These are phyloP conservation scores for Melipona bicolor DNA, from an alignment of 2,888 invertebrate genomes.

Conservation along the genomic window DNA sequence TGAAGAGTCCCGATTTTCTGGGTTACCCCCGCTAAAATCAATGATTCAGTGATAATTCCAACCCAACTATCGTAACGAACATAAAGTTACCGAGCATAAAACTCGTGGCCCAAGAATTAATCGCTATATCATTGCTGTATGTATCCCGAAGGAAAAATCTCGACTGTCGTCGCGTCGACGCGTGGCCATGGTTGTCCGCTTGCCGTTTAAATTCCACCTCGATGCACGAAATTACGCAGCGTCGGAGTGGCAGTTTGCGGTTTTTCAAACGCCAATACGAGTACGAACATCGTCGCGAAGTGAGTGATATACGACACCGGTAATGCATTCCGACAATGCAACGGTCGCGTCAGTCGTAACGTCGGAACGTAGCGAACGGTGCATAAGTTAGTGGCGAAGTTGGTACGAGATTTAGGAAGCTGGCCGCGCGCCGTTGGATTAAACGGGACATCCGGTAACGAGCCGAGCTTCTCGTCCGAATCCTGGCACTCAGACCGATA, in stretches of 20 bases:
- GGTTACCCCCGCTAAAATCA: too few species aligned
- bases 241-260: constrained; percentile 1
- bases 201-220: constrained; percentile 35
- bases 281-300: constrained; percentile 15
- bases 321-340: constrained; percentile 41
- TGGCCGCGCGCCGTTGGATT: constrained; percentile 28
- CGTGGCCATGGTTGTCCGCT: background rate
- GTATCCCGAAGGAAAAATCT: background rate
- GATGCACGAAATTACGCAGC: constrained; percentile 24
- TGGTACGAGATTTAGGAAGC: constrained; percentile 34
- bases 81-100: too few species aligned
- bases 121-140: background rate
- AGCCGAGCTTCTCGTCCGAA: background rate
- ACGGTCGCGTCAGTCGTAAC: constrained; percentile 27
- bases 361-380: constrained; percentile 20
- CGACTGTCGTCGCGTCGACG: background rate
- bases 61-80: too few species aligned
- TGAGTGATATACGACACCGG: constrained; percentile 43
- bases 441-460: constrained; percentile 54
- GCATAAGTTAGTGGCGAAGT: constrained; percentile 53
- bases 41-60: too few species aligned
- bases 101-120: background rate
- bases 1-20: too few species aligned
- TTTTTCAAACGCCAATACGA: constrained; percentile 38
- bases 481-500: background rate